Conservation (phyloP, 1,140 invertebrate species). For the Drosophila kohkoa region DNA sequence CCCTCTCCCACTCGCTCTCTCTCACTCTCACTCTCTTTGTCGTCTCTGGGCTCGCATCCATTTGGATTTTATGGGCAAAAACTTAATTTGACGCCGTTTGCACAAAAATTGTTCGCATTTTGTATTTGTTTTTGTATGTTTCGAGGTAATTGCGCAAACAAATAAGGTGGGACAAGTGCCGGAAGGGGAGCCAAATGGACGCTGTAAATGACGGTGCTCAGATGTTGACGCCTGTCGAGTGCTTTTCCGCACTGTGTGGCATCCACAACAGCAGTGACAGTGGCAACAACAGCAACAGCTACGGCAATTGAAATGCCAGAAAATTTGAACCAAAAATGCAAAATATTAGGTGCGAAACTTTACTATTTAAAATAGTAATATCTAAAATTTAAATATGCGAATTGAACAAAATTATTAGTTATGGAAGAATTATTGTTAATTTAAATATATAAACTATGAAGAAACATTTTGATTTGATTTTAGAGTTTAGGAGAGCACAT, state of each 20-base stretch:
- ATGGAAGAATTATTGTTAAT: no score
- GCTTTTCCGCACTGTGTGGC: constrained; percentile 56
- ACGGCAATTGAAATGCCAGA: not conserved
- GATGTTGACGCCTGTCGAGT: constrained; percentile 40
- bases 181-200: constrained; percentile 15
- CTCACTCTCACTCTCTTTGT: not conserved
- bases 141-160: constrained; percentile 72
- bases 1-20: no score
- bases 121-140: constrained; percentile 47
- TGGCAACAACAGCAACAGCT: constrained; percentile 35
- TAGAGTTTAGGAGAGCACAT: no score
- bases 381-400: no score
- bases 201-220: constrained; percentile 29
- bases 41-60: constrained; percentile 41
- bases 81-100: constrained; percentile 77
- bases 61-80: constrained; percentile 71
- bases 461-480: no score
- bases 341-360: not conserved
- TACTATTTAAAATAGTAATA: no score
- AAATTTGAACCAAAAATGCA: constrained; percentile 13
- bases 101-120: constrained; percentile 60
- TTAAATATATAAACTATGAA: no score
- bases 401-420: no score
- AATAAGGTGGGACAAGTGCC: constrained; percentile 9
- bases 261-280: constrained; percentile 41